A percentile compares a stretch with the other conserved stretches of the same genome.
phyloP scores from a whole-genome alignment of 2,888 invertebrate genomes.

The Cryptocephalus primarius region DNA sequence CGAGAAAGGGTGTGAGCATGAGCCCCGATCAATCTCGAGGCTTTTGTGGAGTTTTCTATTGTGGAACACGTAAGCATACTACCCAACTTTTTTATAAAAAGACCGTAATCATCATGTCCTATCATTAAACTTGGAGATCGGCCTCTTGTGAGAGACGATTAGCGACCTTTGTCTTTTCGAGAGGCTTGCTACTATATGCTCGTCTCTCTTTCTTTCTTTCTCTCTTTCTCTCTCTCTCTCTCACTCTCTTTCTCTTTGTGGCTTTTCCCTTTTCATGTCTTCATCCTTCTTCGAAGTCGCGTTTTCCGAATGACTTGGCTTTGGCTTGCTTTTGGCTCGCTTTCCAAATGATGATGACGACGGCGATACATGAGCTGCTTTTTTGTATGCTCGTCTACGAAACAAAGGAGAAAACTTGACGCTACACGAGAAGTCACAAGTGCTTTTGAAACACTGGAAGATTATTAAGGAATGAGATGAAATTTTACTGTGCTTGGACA shows the following conservation, averaged over 20 bases:
- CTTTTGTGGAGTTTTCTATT: conserved; percentile 31
- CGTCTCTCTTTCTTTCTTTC: not conserved
- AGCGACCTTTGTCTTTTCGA: conserved; percentile 11
- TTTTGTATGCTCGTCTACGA: too few species aligned
- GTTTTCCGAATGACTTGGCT: too few species aligned
- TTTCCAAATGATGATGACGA: too few species aligned
- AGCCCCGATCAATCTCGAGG: conserved; percentile 34
- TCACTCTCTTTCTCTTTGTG: not conserved
- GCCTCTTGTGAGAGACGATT: conserved; percentile 8
- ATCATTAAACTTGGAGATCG: conserved; percentile 11
- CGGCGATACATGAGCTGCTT: too few species aligned
- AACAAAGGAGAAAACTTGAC: too few species aligned
- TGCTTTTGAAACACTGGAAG: too few species aligned
- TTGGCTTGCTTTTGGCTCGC: too few species aligned
- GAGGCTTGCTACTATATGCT: not conserved
- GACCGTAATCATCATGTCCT: conserved; percentile 11
- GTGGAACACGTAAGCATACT: conserved; percentile 27
- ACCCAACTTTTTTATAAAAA: conserved; percentile 6
- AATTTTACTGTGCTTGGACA: too few species aligned
- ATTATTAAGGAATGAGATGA: too few species aligned
- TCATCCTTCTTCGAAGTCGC: too few species aligned
- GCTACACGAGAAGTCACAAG: too few species aligned
- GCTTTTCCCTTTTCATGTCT: too few species aligned
- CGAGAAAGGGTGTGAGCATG: conserved; percentile 33
- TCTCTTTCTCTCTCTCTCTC: not conserved